These are phyloP conservation scores for Elgaria multicarinata DNA, from an alignment of 2,113 vertebrate genomes.

Conservation along the genomic window DNA sequence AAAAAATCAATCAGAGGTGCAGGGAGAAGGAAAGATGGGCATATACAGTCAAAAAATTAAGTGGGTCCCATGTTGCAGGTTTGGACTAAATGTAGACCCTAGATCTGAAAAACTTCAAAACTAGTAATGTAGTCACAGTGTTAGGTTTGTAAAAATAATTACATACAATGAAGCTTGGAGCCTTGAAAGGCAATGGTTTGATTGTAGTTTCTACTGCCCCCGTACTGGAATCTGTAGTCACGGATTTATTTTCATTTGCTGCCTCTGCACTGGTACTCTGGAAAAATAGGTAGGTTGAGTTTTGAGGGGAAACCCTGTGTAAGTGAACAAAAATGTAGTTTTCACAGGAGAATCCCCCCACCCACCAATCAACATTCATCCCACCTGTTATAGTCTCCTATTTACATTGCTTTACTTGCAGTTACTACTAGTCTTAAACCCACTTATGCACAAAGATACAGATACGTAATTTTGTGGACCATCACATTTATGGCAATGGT, in stretches of 20 bases:
- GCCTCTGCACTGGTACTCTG: conserved; percentile 77
- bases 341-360: background rate
- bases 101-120: background rate
- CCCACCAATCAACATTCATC: background rate
- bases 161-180: conserved; percentile 90
- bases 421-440: background rate
- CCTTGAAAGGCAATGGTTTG: conserved; percentile 90
- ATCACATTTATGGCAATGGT: background rate
- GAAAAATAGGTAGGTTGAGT: conserved; percentile 26
- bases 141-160: conserved; percentile 35
- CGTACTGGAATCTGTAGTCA: conserved; percentile 75
- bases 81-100: background rate
- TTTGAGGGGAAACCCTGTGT: background rate
- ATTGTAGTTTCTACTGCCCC: conserved; percentile 77
- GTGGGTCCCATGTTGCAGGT: background rate
- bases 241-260: conserved; percentile 81
- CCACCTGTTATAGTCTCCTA: background rate
- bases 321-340: conserved; percentile 77
- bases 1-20: background rate
- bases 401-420: background rate
- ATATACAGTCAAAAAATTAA: background rate
- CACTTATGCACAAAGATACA: conserved; percentile 2
- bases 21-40: background rate
- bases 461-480: background rate
- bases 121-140: background rate